These are phyloP conservation scores for Nesidiocoris tenuis DNA, from an alignment of 2,888 invertebrate species.

Conservation along the genomic window DNA sequence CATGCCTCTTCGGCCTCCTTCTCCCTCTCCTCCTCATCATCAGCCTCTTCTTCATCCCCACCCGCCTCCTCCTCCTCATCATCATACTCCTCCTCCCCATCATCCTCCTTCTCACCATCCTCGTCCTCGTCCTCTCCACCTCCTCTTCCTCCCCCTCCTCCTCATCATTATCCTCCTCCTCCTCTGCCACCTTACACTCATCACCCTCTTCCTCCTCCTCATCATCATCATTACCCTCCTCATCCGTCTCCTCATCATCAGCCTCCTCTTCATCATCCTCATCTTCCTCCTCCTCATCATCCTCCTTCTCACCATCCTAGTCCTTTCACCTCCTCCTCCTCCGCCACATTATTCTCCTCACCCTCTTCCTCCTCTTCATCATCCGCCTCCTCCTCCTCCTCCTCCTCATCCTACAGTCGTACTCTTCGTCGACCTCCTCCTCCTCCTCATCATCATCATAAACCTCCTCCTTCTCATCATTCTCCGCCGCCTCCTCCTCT, in stretches of 20 bases:
- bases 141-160: background rate
- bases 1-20: background rate
- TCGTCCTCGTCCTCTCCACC: background rate
- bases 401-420: background rate
- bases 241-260: background rate
- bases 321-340: background rate
- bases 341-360: background rate
- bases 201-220: too few species aligned
- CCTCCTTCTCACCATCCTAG: background rate
- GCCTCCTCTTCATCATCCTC: too few species aligned
- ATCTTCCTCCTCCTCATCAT: too few species aligned
- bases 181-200: background rate
- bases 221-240: background rate
- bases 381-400: background rate
- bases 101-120: background rate
- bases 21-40: background rate
- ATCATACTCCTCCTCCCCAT: background rate
- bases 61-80: background rate
- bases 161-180: too few species aligned
- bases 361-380: slow-evolving; percentile 11
- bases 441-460: background rate
- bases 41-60: background rate
- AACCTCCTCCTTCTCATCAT: too few species aligned
- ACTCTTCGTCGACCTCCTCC: background rate
- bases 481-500: too few species aligned